These are phyloP conservation scores for Glaucomys volans DNA, from an alignment of 2,113 vertebrate genomes.

Conservation along the genomic window DNA sequence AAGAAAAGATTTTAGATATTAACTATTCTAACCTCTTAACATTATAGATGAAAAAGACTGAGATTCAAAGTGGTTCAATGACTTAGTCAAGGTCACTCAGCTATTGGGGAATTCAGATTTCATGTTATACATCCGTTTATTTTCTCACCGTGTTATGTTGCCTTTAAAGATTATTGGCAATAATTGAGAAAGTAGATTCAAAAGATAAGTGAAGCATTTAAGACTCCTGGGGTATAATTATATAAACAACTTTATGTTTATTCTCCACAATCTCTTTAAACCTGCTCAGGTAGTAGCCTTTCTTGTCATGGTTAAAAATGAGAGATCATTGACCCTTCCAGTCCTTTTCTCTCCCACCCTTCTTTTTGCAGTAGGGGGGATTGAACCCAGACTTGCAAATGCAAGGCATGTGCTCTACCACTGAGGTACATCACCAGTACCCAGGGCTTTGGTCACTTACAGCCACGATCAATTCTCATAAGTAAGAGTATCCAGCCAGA, in stretches of 20 bases:
- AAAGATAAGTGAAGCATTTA: neutral
- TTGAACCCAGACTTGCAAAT: neutral
- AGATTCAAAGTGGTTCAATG: neutral
- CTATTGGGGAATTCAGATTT: neutral
- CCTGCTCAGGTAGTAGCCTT: neutral
- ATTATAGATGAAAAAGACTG: neutral
- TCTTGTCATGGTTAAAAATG: neutral
- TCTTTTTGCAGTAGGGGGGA: neutral
- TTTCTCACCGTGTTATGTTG: neutral
- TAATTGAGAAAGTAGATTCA: neutral
- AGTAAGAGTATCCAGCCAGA: neutral
- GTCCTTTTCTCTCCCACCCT: too few species aligned
- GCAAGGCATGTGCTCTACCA: too few species aligned
- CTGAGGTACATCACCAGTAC: too few species aligned
- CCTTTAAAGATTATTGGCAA: neutral
- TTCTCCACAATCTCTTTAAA: neutral
- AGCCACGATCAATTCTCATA: neutral
- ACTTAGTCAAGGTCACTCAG: neutral
- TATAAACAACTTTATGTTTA: neutral
- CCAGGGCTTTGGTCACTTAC: neutral
- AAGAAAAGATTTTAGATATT: neutral
- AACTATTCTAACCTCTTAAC: neutral
- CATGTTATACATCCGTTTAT: neutral
- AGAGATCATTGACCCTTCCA: neutral
- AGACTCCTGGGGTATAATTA: neutral